Evolutionary conservation across 2,113 vertebrate genomes (phyloP).

Genomic region (Craseonycteris thonglongyai): DNA sequence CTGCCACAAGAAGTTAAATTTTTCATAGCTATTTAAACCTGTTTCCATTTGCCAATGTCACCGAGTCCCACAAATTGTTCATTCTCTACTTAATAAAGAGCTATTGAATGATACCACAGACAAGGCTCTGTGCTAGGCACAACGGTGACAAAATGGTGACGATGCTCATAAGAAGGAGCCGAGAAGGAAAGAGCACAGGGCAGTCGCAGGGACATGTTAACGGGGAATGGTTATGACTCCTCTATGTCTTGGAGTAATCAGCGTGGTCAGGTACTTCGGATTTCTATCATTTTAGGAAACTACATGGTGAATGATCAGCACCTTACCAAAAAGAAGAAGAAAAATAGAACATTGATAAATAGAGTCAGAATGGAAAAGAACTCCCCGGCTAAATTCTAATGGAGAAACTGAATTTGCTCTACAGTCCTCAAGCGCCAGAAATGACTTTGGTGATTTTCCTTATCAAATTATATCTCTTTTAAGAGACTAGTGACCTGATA

Average conservation of each 20-base stretch:
- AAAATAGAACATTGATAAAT: background rate
- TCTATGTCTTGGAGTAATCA: background rate
- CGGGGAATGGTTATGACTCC: background rate
- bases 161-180: fast-evolving
- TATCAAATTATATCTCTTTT: background rate
- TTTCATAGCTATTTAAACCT: background rate
- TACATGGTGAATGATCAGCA: background rate
- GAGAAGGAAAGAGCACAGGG: background rate
- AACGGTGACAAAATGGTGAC: background rate
- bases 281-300: background rate
- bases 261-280: background rate
- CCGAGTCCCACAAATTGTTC: background rate
- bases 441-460: background rate
- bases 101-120: fast-evolving
- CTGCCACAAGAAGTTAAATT: background rate
- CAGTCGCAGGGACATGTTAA: background rate
- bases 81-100: background rate
- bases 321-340: background rate
- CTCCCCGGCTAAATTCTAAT: background rate
- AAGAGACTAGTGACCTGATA: background rate
- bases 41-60: background rate
- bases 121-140: background rate
- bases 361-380: background rate
- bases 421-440: background rate
- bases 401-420: background rate